Evolutionary conservation across 2,113 vertebrate genomes (phyloP), one percentile per base, ranked within the genome.

Genomic region (Hydropotes inermis): DNA sequence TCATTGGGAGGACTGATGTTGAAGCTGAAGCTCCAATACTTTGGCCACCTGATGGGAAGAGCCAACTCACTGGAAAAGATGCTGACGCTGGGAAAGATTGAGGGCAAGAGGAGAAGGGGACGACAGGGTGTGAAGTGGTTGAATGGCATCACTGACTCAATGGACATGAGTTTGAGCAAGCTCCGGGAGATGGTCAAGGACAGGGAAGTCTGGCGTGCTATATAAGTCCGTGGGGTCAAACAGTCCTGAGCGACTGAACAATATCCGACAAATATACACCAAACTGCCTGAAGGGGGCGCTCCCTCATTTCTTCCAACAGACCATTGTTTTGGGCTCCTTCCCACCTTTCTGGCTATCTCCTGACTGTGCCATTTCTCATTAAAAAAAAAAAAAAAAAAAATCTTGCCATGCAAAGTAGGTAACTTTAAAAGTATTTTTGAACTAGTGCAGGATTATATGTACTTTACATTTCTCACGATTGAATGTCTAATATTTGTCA

Each of bases 251-350:
- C 64, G 4, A 36, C 64, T 67, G 61, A 64, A n/a, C 8, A 36
- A 67, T n/a, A 10, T 90, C 13, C 25, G 15, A 47, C 21, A 16
- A 21, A 33, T 47, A 86, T 16, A 17, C 3, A 50, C 60, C 39
- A 4, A 78, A 57, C 36, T 89, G 92, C 89, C 97, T 27, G 47
- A 39, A 97, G 92, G 81, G 89, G 95, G 92, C 14, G 47, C 93
- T 36, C 3, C 27, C 1, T 50, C 43, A 11, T 0, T 19, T 30
- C 43, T 95, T 58, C 28, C 39, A 13, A 15, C 4, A 11, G 54
- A 19, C 21, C 11, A 10, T 1, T 28, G 27, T 84, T 92, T 81
- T 50, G 60, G 57, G 19, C 7, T 67, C 14, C 43, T 82, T 52
- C 1, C 27, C 28, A 60, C 4, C 9, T 81, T 64, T 58, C 19